These are phyloP conservation scores for Ornithoptera alexandrae DNA, from an alignment of 2,888 invertebrate genomes.

Conservation along the genomic window DNA sequence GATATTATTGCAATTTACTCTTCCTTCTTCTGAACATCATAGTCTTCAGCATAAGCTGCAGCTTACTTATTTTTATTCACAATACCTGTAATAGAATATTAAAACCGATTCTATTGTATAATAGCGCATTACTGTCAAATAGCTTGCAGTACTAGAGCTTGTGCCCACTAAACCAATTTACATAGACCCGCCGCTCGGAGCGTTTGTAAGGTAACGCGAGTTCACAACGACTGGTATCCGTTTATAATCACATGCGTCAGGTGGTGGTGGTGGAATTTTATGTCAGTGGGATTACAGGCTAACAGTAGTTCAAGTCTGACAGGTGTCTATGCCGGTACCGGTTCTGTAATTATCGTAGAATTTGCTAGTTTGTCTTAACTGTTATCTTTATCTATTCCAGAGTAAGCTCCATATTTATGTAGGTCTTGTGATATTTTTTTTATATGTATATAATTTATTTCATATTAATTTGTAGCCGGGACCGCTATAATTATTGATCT, in stretches of 20 bases:
- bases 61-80: too few species aligned
- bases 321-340: conserved; percentile 43
- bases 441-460: conserved; percentile 18
- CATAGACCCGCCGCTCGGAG: background rate
- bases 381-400: background rate
- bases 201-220: background rate
- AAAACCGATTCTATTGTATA: background rate
- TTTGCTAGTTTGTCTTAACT: background rate
- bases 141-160: background rate
- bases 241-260: conserved; percentile 44
- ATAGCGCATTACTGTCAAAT: conserved; percentile 4
- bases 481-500: conserved; percentile 27
- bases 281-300: conserved; percentile 69
- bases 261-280: conserved; percentile 56
- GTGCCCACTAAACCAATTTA: background rate
- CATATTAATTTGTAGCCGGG: conserved; percentile 30
- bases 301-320: conserved; percentile 53
- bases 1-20: too few species aligned
- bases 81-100: too few species aligned
- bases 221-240: conserved; percentile 13
- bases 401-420: background rate
- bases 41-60: too few species aligned
- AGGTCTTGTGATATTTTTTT: background rate
- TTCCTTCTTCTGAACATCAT: too few species aligned
- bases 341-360: conserved; percentile 2